Conservation (phyloP, 1,140 invertebrate species). For the Bombus confusus region DNA sequence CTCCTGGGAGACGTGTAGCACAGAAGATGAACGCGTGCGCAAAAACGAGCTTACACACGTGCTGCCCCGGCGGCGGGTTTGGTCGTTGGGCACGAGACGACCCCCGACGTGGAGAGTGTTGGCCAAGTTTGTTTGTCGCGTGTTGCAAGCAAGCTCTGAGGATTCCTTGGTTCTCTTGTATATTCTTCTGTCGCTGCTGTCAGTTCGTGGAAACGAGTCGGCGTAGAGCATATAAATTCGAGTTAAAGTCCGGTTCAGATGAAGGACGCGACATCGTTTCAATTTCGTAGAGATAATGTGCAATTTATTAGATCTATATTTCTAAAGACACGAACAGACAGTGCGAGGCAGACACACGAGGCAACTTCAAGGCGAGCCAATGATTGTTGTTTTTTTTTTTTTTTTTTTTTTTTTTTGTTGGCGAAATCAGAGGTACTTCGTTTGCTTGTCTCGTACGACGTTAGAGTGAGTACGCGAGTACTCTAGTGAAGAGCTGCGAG, state of each 20-base stretch:
- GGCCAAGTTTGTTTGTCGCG: slow-evolving; percentile 28
- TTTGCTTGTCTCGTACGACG: too few species aligned
- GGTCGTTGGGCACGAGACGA: slow-evolving; percentile 58
- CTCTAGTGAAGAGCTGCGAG: too few species aligned
- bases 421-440: neutral
- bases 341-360: too few species aligned
- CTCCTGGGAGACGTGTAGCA: slow-evolving; percentile 63
- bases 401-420: too few species aligned
- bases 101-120: slow-evolving; percentile 47
- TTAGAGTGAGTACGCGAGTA: too few species aligned
- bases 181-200: neutral
- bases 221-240: neutral
- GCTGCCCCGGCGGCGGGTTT: slow-evolving; percentile 56
- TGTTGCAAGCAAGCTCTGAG: neutral
- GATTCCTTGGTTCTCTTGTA: slow-evolving; percentile 16
- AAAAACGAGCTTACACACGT: slow-evolving; percentile 66
- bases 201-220: slow-evolving; percentile 8
- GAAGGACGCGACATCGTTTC: neutral
- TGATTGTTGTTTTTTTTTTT: too few species aligned
- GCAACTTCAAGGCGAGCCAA: too few species aligned
- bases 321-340: neutral
- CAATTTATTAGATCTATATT: neutral
- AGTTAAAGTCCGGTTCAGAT: neutral
- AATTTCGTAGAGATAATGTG: too few species aligned
- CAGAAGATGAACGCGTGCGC: slow-evolving; percentile 58